Percentiles rank a stretch among this genome's conserved stretches.
Conservation (phyloP, 2,113 vertebrate genomes). For the Elephantulus edwardii region DNA sequence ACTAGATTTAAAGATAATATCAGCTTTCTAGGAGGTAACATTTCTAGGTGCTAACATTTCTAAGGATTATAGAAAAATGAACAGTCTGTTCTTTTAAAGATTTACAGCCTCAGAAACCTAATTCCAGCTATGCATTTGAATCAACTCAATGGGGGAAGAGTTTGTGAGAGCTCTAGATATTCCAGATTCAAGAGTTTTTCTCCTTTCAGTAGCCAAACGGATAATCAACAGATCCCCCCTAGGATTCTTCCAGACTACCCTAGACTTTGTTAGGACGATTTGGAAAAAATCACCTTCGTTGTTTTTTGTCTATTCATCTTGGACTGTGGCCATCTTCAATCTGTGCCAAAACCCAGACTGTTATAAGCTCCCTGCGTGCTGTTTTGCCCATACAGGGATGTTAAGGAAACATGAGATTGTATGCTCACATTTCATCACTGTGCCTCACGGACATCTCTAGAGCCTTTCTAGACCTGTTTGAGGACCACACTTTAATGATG, state of each 20-base stretch:
- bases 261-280: not conserved
- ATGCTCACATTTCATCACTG: not conserved
- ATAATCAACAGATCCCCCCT: not conserved
- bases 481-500: not conserved
- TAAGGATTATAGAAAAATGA: too few species aligned
- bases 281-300: not conserved
- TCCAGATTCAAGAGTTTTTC: not conserved
- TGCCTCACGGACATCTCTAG: not conserved
- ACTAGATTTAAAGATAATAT: not conserved
- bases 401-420: not conserved
- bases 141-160: too few species aligned
- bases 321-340: not conserved
- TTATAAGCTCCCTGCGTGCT: not conserved
- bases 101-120: too few species aligned
- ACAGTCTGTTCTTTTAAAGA: too few species aligned
- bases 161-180: not conserved
- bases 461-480: not conserved
- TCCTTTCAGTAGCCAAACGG: not conserved
- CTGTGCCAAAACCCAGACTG: not conserved
- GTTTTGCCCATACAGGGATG: not conserved
- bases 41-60: not conserved
- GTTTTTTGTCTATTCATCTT: not conserved
- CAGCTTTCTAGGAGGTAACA: not conserved
- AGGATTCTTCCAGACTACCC: too few species aligned
- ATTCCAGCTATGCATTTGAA: too few species aligned